Conservation (phyloP, 2,888 invertebrate genomes). For the Drosophila fulvimacula region DNA sequence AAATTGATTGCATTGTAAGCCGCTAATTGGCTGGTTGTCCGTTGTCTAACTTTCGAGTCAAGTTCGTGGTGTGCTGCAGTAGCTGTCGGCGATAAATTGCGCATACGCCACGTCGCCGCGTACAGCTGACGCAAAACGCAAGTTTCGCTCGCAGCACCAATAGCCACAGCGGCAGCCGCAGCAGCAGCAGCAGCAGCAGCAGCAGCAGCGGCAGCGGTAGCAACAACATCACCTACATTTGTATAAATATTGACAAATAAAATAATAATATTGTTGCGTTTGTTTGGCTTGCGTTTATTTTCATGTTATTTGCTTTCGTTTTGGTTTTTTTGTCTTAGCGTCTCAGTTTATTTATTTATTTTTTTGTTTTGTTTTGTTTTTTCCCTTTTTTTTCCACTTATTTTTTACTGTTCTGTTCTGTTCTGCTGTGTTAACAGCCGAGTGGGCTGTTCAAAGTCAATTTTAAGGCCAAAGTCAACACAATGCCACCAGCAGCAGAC, state of each 20-base stretch:
- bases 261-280: constrained; percentile 35
- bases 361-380: constrained; percentile 25
- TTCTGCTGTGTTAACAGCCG: constrained; percentile 12
- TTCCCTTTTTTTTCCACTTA: neutral
- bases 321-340: constrained; percentile 20
- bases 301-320: constrained; percentile 26
- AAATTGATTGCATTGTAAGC: constrained; percentile 74
- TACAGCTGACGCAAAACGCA: constrained; percentile 11
- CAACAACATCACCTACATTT: constrained; percentile 39
- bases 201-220: constrained; percentile 22
- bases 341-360: constrained; percentile 5
- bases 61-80: constrained; percentile 13
- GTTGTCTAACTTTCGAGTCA: constrained; percentile 40
- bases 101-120: constrained; percentile 46
- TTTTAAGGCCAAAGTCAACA: constrained; percentile 38
- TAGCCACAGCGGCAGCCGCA: constrained; percentile 14
- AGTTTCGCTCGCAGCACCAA: constrained; percentile 10
- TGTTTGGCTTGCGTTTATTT: constrained; percentile 36
- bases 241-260: constrained; percentile 63
- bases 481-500: constrained; percentile 2
- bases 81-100: constrained; percentile 25
- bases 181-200: neutral
- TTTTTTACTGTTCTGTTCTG: too few relatives aligned
- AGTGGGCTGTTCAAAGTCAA: constrained; percentile 32
- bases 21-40: constrained; percentile 64